Percentiles rank a stretch among this genome's conserved stretches.
Evolutionary conservation across 2,113 vertebrate genomes (phyloP).

Genomic region (Tringa solitaria): DNA sequence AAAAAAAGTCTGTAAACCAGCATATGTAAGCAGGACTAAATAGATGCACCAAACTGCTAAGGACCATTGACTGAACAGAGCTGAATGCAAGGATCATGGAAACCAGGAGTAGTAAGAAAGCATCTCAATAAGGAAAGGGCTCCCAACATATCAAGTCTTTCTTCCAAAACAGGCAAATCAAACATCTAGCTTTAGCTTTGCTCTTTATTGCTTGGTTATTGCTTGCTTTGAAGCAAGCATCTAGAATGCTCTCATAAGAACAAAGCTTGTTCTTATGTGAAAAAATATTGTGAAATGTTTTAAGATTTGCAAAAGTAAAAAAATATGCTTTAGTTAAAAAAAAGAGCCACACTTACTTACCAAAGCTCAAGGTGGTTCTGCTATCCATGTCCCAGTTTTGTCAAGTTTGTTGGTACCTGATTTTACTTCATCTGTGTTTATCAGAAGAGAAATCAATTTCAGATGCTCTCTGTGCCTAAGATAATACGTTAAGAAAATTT

Average conservation of each 20-base stretch:
- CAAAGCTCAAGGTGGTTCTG: background rate
- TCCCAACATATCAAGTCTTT: background rate
- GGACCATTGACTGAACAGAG: background rate
- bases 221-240: background rate
- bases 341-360: background rate
- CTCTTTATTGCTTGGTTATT: background rate
- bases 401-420: background rate
- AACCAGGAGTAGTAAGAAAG: background rate
- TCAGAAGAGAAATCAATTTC: constrained; percentile 1
- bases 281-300: background rate
- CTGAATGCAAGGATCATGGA: background rate
- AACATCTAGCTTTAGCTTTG: background rate
- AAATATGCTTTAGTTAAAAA: background rate
- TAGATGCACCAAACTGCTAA: background rate
- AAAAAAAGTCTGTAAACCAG: background rate
- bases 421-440: background rate
- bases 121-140: background rate
- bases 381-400: background rate
- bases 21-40: background rate
- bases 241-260: background rate
- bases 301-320: background rate
- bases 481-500: background rate
- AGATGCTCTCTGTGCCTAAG: background rate
- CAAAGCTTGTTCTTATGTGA: background rate
- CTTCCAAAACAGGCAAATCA: background rate